Base-by-base conservation (phyloP, 2,888 invertebrate genomes). In the Odontomyia ornata region DNA sequence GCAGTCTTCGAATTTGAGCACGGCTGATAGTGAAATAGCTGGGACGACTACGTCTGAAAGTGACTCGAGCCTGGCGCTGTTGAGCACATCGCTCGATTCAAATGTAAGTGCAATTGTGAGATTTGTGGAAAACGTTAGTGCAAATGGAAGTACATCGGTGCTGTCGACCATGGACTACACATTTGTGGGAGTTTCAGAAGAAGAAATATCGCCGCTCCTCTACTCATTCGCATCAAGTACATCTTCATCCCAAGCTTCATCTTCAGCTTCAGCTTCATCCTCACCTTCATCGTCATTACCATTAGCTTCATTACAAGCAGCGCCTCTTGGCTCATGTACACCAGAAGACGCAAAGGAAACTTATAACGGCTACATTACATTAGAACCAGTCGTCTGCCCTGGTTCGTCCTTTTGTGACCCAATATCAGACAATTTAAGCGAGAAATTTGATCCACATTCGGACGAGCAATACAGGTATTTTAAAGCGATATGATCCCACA, bases 401-500 rank as follows among this genome's bases (percentile, higher is more conserved):
- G 23, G 25, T 15, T 46, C 57, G 72, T 23, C 72, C 30, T 69
- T 69, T 30, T 47, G 69, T 3, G n/a, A 72, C 21, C 18, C 60
- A 4, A 4, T 73, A 36, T 60, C 73, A 36, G 73, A 30, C 36
- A 30, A 36, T 57, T 60, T 73, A 57, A 36, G 11, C 21, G 73
- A 36, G 57, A 36, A 57, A 60, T 73, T 57, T 30, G 73, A 60
- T 73, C 72, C 72, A 11, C 28, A 23, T 30, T 7, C 21, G 30
- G 60, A 73, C 36, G 73, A 73, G 15, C 57, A 73, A n/a, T 60
- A 57, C 73, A 73, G 73, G 73, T 73, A 73, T 69, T 47, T 69
- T n/a, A 21, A 73, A 57, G 21, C 1, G 36, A 21, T 30, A 18
- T 73, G 46, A 7, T 46, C 69, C 69, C 7, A 52, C 73, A 30